phyloP scores from a whole-genome alignment of 2,797 vertebrate genomes.

The Peromyscus melanophrys region DNA sequence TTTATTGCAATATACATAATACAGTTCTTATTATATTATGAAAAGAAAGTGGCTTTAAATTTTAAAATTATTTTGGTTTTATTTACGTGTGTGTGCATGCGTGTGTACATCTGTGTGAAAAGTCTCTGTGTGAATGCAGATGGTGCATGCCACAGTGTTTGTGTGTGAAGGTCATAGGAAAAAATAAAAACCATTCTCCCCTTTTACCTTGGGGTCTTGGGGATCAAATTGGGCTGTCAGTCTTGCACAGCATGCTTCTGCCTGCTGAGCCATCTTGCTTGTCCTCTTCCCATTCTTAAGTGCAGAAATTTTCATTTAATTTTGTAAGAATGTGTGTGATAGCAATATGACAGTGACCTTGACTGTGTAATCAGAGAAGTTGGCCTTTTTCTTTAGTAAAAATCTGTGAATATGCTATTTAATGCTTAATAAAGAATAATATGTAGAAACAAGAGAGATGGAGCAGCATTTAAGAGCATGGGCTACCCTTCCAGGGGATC shows the following conservation, averaged over 20 bases:
- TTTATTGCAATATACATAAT: conserved; percentile 39
- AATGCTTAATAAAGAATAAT: conserved; percentile 25
- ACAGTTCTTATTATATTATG: neutral
- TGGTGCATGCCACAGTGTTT: neutral
- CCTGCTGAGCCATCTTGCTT: neutral
- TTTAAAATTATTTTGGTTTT: neutral
- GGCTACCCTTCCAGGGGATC: neutral
- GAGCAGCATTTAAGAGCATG: neutral
- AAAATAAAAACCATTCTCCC: neutral
- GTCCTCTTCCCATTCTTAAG: neutral
- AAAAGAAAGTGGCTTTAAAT: neutral
- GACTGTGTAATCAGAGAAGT: conserved; percentile 49
- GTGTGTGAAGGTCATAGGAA: neutral
- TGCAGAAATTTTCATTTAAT: conserved; percentile 55
- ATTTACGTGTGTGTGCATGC: neutral
- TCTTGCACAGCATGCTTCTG: neutral
- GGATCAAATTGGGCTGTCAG: neutral
- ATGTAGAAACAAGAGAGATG: neutral
- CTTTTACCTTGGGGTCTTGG: neutral
- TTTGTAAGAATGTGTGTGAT: conserved; percentile 30
- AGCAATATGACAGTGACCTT: conserved; percentile 41
- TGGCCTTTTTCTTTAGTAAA: neutral
- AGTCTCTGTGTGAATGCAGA: neutral
- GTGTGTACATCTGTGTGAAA: neutral
- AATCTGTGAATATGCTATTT: neutral